Base-by-base conservation (phyloP, 2,797 vertebrate species). In the Chaetophractus vellerosus region DNA sequence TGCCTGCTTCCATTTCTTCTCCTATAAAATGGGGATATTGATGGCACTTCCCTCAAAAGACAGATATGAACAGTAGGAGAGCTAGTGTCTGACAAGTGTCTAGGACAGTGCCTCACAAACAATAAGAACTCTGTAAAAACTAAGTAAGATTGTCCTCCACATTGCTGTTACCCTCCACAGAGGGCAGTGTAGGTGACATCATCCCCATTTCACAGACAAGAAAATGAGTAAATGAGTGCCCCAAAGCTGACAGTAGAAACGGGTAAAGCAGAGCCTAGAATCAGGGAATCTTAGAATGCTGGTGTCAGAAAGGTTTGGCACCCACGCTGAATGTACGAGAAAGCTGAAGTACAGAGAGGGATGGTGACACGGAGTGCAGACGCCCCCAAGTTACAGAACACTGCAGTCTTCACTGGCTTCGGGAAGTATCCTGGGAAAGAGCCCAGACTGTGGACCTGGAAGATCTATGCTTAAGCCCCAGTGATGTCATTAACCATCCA, bases 1-100 rank as follows among this genome's bases (percentile, higher is more conserved):
- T n/a, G 88, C 5, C 55, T 90, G 96, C 83, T 91, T 80, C 36
- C 8, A 69, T 48, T 45, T 48, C 50, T 41, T 52, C 41, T 45
- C 79, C 12, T 6, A 63, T 59, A 76, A 55, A 88, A 48, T 16
- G 9, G 8, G 38, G 9, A 38, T 63, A 24, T 21, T 52, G 48
- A 66, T 24, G 9, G 1, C 10, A 69, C 24, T 12, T 9, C n/a
- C n/a, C n/a, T n/a, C n/a, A n/a, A n/a, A n/a, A n/a, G n/a, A n/a
- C n/a, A n/a, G n/a, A n/a, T n/a, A n/a, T n/a, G n/a, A n/a, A n/a
- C n/a, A n/a, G n/a, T n/a, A n/a, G n/a, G n/a, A n/a, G n/a, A n/a
- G n/a, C n/a, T n/a, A n/a, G n/a, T n/a, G n/a, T n/a, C n/a, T n/a
- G n/a, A n/a, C n/a, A n/a, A n/a, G n/a, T n/a, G n/a, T n/a, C n/a